Percentiles rank a stretch among this genome's conserved stretches.
phyloP scores from a whole-genome alignment of 2,888 invertebrate genomes.

The Rotaria macrura region DNA sequence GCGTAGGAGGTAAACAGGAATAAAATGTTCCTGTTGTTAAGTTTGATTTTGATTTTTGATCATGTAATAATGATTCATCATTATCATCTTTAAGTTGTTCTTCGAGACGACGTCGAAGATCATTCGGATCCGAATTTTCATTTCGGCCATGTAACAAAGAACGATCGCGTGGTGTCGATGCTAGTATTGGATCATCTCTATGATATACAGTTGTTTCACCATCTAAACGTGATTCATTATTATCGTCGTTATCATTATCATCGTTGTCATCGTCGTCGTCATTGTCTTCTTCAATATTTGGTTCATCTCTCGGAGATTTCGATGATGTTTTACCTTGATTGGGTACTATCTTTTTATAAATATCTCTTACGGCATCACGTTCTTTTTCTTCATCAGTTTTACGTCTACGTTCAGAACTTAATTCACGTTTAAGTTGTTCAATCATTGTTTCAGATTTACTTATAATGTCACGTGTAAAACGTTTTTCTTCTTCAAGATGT shows the following conservation, averaged over 20 bases:
- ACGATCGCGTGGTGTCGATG: background rate
- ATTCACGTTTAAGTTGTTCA: background rate
- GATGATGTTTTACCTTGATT: background rate
- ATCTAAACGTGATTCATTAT: background rate
- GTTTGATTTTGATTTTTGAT: background rate
- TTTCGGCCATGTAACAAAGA: background rate
- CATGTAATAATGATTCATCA: background rate
- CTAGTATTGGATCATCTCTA: background rate
- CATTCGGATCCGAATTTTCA: background rate
- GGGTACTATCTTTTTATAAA: background rate
- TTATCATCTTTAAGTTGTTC: background rate
- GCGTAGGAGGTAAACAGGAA: background rate
- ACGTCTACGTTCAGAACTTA: background rate
- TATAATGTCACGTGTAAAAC: slow-evolving; percentile 11
- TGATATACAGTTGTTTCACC: background rate
- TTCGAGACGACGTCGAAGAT: background rate
- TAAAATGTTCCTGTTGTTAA: background rate
- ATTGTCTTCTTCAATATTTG: background rate
- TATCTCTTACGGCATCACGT: background rate
- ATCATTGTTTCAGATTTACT: background rate
- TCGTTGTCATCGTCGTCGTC: background rate
- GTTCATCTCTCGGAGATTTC: background rate
- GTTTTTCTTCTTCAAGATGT: slow-evolving; percentile 13
- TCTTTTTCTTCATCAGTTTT: background rate
- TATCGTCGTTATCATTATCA: background rate